Conservation (phyloP, 2,113 vertebrate species). For the Columba livia region DNA sequence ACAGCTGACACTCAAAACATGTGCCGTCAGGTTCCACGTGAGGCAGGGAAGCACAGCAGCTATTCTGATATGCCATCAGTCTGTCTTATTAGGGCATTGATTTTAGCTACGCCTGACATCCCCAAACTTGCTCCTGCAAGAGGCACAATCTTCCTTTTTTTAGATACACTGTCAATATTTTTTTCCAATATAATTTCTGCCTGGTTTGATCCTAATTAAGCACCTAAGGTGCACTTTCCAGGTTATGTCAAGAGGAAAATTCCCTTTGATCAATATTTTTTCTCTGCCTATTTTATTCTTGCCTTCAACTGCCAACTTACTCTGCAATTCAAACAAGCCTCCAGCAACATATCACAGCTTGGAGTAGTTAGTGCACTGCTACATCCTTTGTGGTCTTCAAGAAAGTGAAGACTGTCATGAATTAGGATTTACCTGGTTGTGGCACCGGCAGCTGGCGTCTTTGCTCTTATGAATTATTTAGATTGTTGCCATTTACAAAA, state of each 20-base stretch:
- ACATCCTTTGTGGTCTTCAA: neutral
- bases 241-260: neutral
- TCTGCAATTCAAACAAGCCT: neutral
- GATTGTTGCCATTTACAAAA: neutral
- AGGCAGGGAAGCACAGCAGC: neutral
- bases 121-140: neutral
- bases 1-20: neutral
- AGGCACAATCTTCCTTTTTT: neutral
- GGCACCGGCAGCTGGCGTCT: neutral
- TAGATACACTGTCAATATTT: neutral
- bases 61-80: neutral
- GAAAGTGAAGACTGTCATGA: neutral
- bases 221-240: neutral
- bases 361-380: neutral
- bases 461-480: neutral
- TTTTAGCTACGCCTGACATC: neutral
- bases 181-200: neutral
- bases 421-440: neutral
- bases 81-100: neutral
- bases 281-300: neutral
- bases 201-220: slow-evolving; percentile 11
- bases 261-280: neutral
- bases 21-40: neutral
- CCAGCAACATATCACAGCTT: neutral
- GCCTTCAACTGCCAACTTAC: neutral